phyloP scores from a whole-genome alignment of 2,113 vertebrate species.

The Cyanoderma ruficeps region DNA sequence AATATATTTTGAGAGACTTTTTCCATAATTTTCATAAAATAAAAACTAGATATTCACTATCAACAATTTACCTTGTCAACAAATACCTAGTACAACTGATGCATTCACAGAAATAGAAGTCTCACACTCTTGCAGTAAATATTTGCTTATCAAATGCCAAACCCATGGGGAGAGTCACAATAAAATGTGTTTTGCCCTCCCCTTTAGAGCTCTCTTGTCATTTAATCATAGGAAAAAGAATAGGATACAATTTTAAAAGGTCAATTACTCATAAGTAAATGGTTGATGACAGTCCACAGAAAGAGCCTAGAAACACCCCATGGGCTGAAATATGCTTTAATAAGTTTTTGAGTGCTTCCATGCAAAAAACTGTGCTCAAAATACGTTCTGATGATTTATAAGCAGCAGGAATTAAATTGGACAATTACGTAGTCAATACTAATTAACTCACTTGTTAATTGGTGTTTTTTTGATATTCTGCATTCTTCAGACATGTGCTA shows the following conservation, averaged over 20 bases:
- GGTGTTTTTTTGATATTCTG: background rate
- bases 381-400: background rate
- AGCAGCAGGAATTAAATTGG: background rate
- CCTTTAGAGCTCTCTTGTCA: background rate
- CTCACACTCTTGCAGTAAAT: background rate
- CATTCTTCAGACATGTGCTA: background rate
- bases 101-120: background rate
- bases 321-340: background rate
- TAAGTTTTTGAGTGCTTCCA: background rate
- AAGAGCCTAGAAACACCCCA: background rate
- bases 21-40: background rate
- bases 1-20: background rate
- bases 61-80: background rate
- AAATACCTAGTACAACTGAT: background rate
- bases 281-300: background rate
- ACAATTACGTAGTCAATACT: background rate
- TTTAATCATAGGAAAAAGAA: background rate
- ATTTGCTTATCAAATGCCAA: background rate
- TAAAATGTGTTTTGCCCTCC: background rate
- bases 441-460: slow-evolving; percentile 28
- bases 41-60: background rate
- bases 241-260: slow-evolving; percentile 12
- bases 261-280: background rate
- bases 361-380: background rate
- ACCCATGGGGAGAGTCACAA: background rate